Percentiles rank a stretch among this genome's conserved stretches.
Conservation (phyloP, 2,797 vertebrate genomes). For the Poecile montanus region DNA sequence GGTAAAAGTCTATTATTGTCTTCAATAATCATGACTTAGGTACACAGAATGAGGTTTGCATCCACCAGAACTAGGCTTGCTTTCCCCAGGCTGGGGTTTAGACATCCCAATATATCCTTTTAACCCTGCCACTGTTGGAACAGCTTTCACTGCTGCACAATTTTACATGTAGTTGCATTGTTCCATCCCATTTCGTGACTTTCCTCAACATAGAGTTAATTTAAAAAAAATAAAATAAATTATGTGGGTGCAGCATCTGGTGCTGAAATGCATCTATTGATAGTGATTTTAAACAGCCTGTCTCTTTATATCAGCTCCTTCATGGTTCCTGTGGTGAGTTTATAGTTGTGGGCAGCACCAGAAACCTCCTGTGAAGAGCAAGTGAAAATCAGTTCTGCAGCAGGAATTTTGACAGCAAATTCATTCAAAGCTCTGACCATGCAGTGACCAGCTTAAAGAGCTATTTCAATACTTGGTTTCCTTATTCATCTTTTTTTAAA, state of each 20-base stretch:
- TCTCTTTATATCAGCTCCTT: neutral
- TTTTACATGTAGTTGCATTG: too few species aligned
- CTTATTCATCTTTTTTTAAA: neutral
- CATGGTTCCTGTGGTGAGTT: neutral
- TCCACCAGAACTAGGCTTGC: neutral
- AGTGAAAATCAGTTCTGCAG: neutral
- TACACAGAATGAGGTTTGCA: neutral
- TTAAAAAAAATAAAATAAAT: neutral
- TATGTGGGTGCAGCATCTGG: neutral
- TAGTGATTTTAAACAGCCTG: neutral
- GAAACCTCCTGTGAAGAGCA: neutral
- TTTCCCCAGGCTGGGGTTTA: neutral
- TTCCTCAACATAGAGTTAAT: neutral
- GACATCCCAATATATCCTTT: neutral
- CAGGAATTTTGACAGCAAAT: neutral
- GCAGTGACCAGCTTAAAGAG: neutral
- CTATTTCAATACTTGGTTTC: neutral
- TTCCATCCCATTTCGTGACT: neutral
- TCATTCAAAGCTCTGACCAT: neutral
- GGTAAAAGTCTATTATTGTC: too few species aligned
- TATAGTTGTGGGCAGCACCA: neutral
- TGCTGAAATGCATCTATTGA: neutral
- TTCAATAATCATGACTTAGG: neutral
- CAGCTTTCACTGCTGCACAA: neutral
- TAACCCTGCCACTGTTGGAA: neutral